phyloP scores from a whole-genome alignment of 2,888 invertebrate genomes.

The Slavum lentiscoides region DNA sequence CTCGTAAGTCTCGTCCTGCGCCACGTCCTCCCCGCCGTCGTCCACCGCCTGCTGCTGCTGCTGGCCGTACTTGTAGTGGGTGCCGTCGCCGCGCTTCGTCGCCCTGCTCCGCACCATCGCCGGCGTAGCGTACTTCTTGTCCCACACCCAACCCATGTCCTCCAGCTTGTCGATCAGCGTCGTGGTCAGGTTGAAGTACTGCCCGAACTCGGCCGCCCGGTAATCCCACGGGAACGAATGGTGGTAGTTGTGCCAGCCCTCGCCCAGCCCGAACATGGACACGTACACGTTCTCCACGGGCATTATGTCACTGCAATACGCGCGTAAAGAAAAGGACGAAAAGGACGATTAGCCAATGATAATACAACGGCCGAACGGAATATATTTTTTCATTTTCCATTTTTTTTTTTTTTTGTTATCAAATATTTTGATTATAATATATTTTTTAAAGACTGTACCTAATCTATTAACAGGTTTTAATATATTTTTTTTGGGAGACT shows the following conservation, averaged over 20 bases:
- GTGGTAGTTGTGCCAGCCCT: slow-evolving; percentile 67
- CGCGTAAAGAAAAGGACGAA: too few relatives aligned
- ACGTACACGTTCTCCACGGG: slow-evolving; percentile 62
- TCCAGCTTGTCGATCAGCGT: slow-evolving; percentile 68
- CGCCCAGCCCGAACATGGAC: slow-evolving; percentile 60
- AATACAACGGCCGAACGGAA: too few relatives aligned
- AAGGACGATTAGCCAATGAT: background rate
- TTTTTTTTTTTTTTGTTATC: too few relatives aligned
- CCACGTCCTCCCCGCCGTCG: slow-evolving; percentile 60
- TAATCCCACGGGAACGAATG: slow-evolving; percentile 66
- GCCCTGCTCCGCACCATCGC: slow-evolving; percentile 73
- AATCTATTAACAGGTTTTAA: too few relatives aligned
- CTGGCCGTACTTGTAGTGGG: slow-evolving; percentile 60
- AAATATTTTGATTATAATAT: too few relatives aligned
- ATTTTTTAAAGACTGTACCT: too few relatives aligned
- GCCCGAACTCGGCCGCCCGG: slow-evolving; percentile 63
- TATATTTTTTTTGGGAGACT: too few relatives aligned
- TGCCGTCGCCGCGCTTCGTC: slow-evolving; percentile 70
- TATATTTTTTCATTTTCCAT: too few relatives aligned
- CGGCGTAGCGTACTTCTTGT: slow-evolving; percentile 64
- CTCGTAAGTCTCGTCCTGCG: slow-evolving; percentile 43
- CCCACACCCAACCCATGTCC: slow-evolving; percentile 67
- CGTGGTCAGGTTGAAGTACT: slow-evolving; percentile 66
- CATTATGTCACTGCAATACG: slow-evolving; percentile 58
- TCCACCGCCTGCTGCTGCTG: slow-evolving; percentile 62